Evolutionary conservation across 2,888 invertebrate genomes (phyloP).

Genomic region (Pollenia angustigena): DNA sequence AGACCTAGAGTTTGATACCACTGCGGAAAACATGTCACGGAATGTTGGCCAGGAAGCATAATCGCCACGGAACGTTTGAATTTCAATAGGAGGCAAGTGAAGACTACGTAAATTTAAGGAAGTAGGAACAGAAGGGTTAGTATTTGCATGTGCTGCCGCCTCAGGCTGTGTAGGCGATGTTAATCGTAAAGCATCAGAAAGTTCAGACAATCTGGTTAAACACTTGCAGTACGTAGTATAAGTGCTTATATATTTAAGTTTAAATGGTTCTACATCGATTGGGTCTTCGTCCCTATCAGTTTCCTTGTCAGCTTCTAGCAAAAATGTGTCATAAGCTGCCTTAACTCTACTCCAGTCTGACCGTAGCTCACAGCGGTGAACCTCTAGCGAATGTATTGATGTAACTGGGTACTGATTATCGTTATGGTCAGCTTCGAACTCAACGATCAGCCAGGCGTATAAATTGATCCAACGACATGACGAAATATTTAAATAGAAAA

Average conservation of each 20-base stretch:
- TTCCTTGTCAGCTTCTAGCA: background rate
- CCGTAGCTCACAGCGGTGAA: background rate
- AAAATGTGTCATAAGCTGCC: background rate
- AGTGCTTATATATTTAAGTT: background rate
- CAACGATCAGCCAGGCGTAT: background rate
- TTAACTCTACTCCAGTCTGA: background rate
- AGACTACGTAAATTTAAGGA: too few species aligned
- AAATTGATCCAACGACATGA: background rate
- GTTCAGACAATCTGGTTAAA: background rate
- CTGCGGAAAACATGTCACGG: background rate
- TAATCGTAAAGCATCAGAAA: background rate
- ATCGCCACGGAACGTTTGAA: background rate
- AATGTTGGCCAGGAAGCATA: slow-evolving; percentile 5
- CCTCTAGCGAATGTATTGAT: background rate
- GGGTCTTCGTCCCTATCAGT: background rate
- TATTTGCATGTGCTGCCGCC: too few species aligned
- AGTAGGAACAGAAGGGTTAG: too few species aligned
- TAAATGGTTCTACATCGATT: background rate
- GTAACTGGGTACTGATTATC: background rate
- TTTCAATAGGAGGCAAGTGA: slow-evolving; percentile 4
- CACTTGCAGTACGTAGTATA: slow-evolving; percentile 1
- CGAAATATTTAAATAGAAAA: too few species aligned
- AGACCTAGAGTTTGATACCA: background rate
- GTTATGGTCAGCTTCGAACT: background rate
- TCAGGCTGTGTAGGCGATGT: too few species aligned